Percentiles rank a stretch among this genome's conserved stretches.
phyloP scores from a whole-genome alignment of 2,797 vertebrate species.

The Galaxias olidus region DNA sequence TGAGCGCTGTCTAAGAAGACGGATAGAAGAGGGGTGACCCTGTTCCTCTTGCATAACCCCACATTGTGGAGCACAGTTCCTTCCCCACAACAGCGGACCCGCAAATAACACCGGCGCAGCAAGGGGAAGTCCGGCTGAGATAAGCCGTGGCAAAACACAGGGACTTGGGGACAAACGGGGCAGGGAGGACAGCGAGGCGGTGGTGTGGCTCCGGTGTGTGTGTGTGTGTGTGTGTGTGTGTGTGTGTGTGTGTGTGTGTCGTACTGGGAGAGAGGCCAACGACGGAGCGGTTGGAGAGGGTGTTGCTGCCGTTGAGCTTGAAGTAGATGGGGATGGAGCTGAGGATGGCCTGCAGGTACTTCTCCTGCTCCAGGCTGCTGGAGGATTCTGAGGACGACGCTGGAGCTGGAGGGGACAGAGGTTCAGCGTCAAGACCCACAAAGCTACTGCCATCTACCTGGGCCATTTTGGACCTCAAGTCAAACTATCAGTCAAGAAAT shows the following conservation, averaged over 20 bases:
- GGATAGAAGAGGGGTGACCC: slow-evolving; percentile 59
- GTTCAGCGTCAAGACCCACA: neutral
- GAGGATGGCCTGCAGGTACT: slow-evolving; percentile 94
- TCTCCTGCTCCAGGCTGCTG: slow-evolving; percentile 97
- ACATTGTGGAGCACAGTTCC: slow-evolving; percentile 70
- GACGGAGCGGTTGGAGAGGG: slow-evolving; percentile 85
- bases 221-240: neutral
- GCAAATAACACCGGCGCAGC: slow-evolving; percentile 50
- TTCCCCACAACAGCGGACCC: slow-evolving; percentile 59
- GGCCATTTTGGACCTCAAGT: neutral
- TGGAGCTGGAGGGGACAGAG: slow-evolving; percentile 72
- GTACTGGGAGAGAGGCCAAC: slow-evolving; percentile 94
- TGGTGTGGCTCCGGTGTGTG: neutral
- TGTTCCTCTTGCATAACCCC: slow-evolving; percentile 65
- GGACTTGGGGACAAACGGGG: slow-evolving; percentile 50
- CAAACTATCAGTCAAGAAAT: neutral
- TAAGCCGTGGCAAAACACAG: slow-evolving; percentile 56
- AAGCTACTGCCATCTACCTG: neutral
- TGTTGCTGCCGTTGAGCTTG: slow-evolving; percentile 86
- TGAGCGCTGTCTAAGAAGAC: slow-evolving; percentile 64
- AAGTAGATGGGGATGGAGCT: slow-evolving; percentile 89
- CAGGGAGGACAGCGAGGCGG: slow-evolving; percentile 28
- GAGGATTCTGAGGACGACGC: slow-evolving; percentile 90
- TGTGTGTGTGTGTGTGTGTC: too few relatives aligned
- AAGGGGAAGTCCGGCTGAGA: slow-evolving; percentile 45